phyloP scores from a whole-genome alignment of 2,113 vertebrate genomes.

The Poecile atricapillus region DNA sequence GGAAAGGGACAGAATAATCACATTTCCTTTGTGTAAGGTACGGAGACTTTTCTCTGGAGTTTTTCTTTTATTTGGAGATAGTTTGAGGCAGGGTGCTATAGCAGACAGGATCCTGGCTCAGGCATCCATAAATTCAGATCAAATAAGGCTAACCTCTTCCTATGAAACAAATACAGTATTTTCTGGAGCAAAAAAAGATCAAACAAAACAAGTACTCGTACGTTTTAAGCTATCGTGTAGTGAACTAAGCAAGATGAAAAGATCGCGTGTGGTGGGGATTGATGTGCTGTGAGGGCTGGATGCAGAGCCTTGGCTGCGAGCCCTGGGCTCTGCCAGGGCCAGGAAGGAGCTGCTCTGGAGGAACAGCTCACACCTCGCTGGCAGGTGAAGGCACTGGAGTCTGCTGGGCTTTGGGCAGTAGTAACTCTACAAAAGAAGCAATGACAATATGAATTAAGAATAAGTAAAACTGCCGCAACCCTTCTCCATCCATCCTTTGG shows the following conservation, averaged over 20 bases:
- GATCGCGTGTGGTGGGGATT: not conserved
- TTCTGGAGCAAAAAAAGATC: not conserved
- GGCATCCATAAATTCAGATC: not conserved
- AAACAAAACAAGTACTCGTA: not conserved
- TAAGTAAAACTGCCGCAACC: not conserved
- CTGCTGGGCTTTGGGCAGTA: not conserved
- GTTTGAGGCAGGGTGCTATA: not conserved
- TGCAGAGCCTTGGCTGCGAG: not conserved
- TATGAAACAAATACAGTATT: not conserved
- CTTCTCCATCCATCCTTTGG: not conserved
- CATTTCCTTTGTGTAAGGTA: not conserved
- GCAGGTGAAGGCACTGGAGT: not conserved
- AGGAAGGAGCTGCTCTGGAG: not conserved
- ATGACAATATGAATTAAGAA: not conserved
- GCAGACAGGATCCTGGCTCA: not conserved
- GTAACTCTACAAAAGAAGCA: not conserved
- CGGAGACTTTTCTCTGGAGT: not conserved
- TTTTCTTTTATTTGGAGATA: too few relatives aligned
- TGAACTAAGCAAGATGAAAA: not conserved
- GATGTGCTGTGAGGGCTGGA: not conserved
- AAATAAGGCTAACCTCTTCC: not conserved
- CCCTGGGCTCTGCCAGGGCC: not conserved
- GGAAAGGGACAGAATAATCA: not conserved
- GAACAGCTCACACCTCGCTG: not conserved
- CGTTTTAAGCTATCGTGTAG: accelerated